phyloP scores from a whole-genome alignment of 2,888 invertebrate genomes.

The Ctena decussata region DNA sequence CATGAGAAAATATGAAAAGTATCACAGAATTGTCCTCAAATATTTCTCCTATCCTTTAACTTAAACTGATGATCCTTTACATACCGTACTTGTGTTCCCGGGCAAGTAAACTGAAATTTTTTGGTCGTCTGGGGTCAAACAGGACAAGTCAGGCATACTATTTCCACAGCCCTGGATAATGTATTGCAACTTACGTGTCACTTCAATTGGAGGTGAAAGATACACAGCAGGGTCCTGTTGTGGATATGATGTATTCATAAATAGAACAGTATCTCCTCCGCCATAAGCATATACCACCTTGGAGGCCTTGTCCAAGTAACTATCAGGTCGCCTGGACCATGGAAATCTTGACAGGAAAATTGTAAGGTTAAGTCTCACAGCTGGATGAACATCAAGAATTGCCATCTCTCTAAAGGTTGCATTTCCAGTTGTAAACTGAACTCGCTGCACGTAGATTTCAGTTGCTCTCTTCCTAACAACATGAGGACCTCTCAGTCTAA shows the following conservation, averaged over 20 bases:
- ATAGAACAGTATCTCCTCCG: constrained; percentile 16
- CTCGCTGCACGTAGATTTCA: constrained; percentile 54
- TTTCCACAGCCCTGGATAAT: too few relatives aligned
- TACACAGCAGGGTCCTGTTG: constrained; percentile 43
- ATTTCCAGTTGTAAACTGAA: constrained; percentile 53
- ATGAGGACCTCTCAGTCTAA: constrained; percentile 60
- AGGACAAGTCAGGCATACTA: too few relatives aligned
- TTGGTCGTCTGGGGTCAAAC: too few relatives aligned
- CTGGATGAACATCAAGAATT: constrained; percentile 60
- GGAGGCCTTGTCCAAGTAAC: constrained; percentile 50
- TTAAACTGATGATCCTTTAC: too few relatives aligned
- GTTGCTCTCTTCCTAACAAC: constrained; percentile 41
- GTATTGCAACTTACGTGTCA: constrained; percentile 63
- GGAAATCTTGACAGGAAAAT: constrained; percentile 64
- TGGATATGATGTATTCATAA: constrained; percentile 42
- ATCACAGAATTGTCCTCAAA: too few relatives aligned
- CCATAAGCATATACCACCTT: constrained; percentile 24
- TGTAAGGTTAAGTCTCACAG: constrained; percentile 63
- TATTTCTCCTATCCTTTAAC: too few relatives aligned
- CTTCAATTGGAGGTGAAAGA: constrained; percentile 45
- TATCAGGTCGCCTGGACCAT: constrained; percentile 64
- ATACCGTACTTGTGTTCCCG: too few relatives aligned
- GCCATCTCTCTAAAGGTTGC: constrained; percentile 57
- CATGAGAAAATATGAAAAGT: too few relatives aligned
- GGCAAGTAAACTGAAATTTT: too few relatives aligned